Percentiles rank a stretch among this genome's conserved stretches.
These are phyloP conservation scores for Coptodon bakossiorum DNA, from an alignment of 2,113 vertebrate species.

Conservation along the genomic window DNA sequence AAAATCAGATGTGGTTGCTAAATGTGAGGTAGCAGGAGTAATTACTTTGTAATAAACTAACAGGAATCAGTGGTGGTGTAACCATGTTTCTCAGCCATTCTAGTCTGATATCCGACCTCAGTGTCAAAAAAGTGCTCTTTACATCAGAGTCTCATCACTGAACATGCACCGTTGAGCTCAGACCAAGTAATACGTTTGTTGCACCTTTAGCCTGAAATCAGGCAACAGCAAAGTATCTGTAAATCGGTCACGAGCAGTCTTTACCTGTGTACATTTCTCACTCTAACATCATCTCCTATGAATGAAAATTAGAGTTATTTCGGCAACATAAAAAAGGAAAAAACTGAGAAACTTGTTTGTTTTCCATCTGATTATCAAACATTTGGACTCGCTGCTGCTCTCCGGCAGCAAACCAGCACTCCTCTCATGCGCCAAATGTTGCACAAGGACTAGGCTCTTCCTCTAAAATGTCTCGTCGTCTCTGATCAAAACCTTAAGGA, in stretches of 20 bases:
- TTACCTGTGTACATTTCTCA: neutral
- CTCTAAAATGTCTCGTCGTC: neutral
- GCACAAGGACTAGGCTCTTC: neutral
- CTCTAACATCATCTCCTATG: neutral
- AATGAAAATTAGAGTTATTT: neutral
- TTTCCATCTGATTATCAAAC: neutral
- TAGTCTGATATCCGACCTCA: neutral
- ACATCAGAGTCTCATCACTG: too few species aligned
- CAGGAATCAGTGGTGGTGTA: neutral
- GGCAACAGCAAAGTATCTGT: neutral
- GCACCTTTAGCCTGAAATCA: neutral
- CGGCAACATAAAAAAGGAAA: neutral
- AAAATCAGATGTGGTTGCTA: neutral
- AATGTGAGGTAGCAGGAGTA: neutral
- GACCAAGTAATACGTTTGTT: neutral
- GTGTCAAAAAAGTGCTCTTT: neutral
- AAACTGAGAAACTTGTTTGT: neutral
- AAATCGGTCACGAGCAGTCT: neutral
- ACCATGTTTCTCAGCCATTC: neutral
- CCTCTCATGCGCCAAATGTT: neutral
- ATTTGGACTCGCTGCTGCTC: neutral
- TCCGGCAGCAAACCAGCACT: neutral
- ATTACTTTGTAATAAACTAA: neutral
- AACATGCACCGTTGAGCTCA: neutral
- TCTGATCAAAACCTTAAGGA: neutral